These are phyloP conservation scores for Loripinus fragilis DNA, from an alignment of 2,888 invertebrate species.

Conservation along the genomic window DNA sequence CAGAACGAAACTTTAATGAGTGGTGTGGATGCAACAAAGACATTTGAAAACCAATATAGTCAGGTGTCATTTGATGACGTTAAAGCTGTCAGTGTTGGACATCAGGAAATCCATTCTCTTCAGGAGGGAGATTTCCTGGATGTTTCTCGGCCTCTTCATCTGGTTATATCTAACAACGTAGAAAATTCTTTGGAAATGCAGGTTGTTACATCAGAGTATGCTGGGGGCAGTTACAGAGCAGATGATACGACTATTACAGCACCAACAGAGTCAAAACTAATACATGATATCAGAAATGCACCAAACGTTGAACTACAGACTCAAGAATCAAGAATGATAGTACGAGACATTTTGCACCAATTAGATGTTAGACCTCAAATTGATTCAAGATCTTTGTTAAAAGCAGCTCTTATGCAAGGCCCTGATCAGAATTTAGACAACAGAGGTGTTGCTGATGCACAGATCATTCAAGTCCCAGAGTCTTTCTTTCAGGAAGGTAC, in stretches of 20 bases:
- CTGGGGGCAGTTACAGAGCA: not conserved
- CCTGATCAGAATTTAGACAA: not conserved
- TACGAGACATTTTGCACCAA: not conserved
- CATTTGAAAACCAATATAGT: not conserved
- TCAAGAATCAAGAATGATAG: slow-evolving; percentile 4
- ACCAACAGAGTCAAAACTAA: not conserved
- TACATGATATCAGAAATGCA: not conserved
- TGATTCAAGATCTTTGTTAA: not conserved
- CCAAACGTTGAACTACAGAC: not conserved
- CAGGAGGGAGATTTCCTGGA: not conserved
- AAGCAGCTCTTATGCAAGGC: not conserved
- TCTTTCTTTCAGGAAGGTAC: slow-evolving; percentile 1
- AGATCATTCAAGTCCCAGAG: slow-evolving; percentile 1
- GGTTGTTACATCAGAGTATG: not conserved
- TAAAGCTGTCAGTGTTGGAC: not conserved
- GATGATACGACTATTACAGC: not conserved
- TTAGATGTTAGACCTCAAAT: not conserved
- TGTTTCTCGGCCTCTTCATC: not conserved
- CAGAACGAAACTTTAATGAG: not conserved
- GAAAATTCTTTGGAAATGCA: not conserved
- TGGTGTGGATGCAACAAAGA: not conserved
- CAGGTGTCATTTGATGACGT: not conserved
- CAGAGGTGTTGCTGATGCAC: not conserved
- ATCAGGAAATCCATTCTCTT: not conserved
- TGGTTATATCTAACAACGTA: not conserved